Evolutionary conservation across 2,888 invertebrate genomes (phyloP), one percentile per base, ranked within the genome.

Genomic region (Clivina fossor): DNA sequence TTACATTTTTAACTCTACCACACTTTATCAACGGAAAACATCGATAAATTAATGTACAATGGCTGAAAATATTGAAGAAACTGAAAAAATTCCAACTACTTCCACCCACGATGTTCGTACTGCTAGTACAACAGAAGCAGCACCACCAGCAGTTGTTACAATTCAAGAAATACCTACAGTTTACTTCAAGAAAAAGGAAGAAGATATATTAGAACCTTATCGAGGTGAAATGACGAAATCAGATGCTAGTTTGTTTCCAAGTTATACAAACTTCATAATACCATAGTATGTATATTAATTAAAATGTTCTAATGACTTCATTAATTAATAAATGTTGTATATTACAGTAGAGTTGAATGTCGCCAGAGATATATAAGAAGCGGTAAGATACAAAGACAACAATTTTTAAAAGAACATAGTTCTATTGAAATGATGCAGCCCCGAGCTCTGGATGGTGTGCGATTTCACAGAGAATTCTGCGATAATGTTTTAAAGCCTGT

Each of bases 401-500:
- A 84, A 63, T 79, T 85, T 61, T 79, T 81, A 73, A 77, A 71
- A 51, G 84, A 85, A 68, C 76, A 85, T 2, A 76, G 76, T 62
- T 77, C 77, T 61, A 81, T 84, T 63, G 81, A 84, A 68, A 76
- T 76, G 59, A 76, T 83, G 50, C 84, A 84, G 66, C 71, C 78
- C 4, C 80, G 78, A 63, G 85, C 85, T 1, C 66, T 85, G 56
- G 82, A 82, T 56, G 82, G 84, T 9, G 81, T 84, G 0, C 73
- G 82, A 65, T 78, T 85, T 9, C 83, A 84, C 64, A 71, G 85
- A 20, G 80, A 82, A 65, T 85, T 85, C 68, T 81, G 81, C 38
- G 78, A 80, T 3, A 71, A 69, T 20, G 75, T 80, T 57, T 75
- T 81, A 24, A 69, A 74, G 2, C 69, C 75, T 13, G 62, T 67